Base-by-base conservation (phyloP, 1,140 invertebrate genomes). In the Drosophila oshimai region DNA sequence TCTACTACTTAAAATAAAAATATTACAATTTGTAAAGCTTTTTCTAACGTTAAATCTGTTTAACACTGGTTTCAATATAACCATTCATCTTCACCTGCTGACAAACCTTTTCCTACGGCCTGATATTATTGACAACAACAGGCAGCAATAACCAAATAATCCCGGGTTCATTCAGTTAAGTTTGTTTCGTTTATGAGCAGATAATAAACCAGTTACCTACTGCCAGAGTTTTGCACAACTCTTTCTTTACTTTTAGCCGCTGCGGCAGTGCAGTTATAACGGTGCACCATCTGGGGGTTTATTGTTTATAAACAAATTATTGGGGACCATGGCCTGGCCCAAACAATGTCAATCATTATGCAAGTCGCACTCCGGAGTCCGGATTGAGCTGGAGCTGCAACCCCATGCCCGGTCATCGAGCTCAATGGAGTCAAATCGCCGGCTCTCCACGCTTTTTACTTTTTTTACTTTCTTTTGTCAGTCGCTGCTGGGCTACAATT, bases 381-480 rank as follows among this genome's bases (percentile, higher is more conserved):
- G 54, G 24, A 28, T 18, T 24, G 22, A 13, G 17, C 15, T 6
- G 33, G 68, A 71, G 81, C 74, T 71, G 73, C 54, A 72, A 31
- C 60, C 65, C 57, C 68, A 42, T 39, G 49, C 60, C 61, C 81
- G 80, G 80, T 84, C 80, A 84, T 86, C 60, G 75, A 49, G 71
- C 71, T 61, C 70, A 54, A 50, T 54, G 74, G 57, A 74, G n/a
- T n/a, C n/a, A n/a, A n/a, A 69, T 41, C 68, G 39, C 68, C n/a
- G n/a, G n/a, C n/a, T n/a, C n/a, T 51, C 54, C 50, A 36, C 29
- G 45, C 36, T 41, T 72, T 76, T 86, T 64, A 84, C 80, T 84
- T 84, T 84, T n/a, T n/a, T n/a, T n/a, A n/a, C 80, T 84, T 84
- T 84, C 80, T 84, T 84, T 84, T 84, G 80, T 87, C 53, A 61